Evolutionary conservation across 2,888 invertebrate species (phyloP).

Genomic region (Meteorus colon): DNA sequence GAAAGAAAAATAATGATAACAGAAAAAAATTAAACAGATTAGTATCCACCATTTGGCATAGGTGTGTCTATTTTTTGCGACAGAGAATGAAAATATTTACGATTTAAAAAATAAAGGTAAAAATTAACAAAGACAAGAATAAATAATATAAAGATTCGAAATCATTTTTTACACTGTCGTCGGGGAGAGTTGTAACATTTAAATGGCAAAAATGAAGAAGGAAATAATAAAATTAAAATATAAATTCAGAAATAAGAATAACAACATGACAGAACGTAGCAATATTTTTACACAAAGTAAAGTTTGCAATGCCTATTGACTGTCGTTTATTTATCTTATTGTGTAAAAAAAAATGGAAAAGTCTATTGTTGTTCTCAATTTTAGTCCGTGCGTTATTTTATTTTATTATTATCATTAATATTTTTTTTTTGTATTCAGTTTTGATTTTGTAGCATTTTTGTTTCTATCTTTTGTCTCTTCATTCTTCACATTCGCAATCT

Average conservation of each 20-base stretch:
- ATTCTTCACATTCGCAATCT: conserved; percentile 42
- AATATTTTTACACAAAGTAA: conserved; percentile 69
- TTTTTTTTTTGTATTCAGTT: conserved; percentile 40
- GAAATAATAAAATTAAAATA: background rate
- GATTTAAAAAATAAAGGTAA: background rate
- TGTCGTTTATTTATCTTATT: conserved; percentile 54
- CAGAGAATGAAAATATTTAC: conserved; percentile 44
- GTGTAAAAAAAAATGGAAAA: conserved; percentile 38
- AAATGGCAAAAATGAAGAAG: background rate
- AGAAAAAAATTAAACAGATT: conserved; percentile 33
- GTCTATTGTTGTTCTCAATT: conserved; percentile 28
- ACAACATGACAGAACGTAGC: conserved; percentile 58
- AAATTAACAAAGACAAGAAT: conserved; percentile 43
- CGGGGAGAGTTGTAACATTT: conserved; percentile 33
- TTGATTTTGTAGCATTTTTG: conserved; percentile 46
- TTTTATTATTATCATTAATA: conserved; percentile 34
- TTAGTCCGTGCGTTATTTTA: conserved; percentile 29
- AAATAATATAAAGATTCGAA: conserved; percentile 47
- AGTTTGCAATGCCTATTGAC: conserved; percentile 58
- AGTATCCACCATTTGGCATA: conserved; percentile 30
- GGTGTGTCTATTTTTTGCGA: conserved; percentile 48
- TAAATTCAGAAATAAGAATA: conserved; percentile 26
- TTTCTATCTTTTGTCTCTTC: conserved; percentile 46
- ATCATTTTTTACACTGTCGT: conserved; percentile 48
- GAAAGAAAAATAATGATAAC: conserved; percentile 28